Base-by-base conservation (phyloP, 1,140 invertebrate genomes). In the Bombus confusus region DNA sequence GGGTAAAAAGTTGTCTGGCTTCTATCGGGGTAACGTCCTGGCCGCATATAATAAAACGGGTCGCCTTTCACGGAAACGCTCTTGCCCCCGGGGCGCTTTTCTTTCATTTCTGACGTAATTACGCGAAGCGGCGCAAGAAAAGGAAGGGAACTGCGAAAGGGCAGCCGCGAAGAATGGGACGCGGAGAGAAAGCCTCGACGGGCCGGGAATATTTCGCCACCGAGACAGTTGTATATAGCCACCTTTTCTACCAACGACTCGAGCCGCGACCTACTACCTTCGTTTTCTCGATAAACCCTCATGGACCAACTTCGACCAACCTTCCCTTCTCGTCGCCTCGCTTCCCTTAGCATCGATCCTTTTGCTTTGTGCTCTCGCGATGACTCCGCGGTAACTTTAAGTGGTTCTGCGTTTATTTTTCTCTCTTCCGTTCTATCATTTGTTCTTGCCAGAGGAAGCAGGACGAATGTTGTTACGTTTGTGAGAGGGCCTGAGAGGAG, bases 81-180 rank as follows among this genome's bases (percentile, higher is more conserved):
- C 91, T 83, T 83, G 82, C 84, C 89, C 90, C 83, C 59, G 85
- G 75, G 88, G 91, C 87, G 86, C 89, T 89, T 91, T 92, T 91
- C 91, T 91, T 91, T 90, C 89, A 93, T 89, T 91, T 83, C 88
- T 84, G 78, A 86, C 88, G 90, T 92, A 93, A 92, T 93, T 92
- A 93, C 91, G 87, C 89, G 87, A 75, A 86, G 89, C 82, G 76
- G 82, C 81, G 86, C 85, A 82, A 90, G 87, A 85, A 86, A 87
- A 87, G 83, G 71, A 83, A 73, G 64, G 62, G 81, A 80, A 83
- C 34, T 76, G 80, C 80, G 68, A 75, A 87, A 82, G 85, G 86
- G 78, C 84, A 82, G 43, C 64, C 25, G 57, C 57, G 47, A 34
- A 47, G 62, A 87, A 77, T 86, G 78, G 72, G 66, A 80, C 69